Percentiles rank a stretch among this genome's conserved stretches.
These are phyloP conservation scores for Paradoxurus hermaphroditus DNA, from an alignment of 2,113 vertebrate species.

Conservation along the genomic window DNA sequence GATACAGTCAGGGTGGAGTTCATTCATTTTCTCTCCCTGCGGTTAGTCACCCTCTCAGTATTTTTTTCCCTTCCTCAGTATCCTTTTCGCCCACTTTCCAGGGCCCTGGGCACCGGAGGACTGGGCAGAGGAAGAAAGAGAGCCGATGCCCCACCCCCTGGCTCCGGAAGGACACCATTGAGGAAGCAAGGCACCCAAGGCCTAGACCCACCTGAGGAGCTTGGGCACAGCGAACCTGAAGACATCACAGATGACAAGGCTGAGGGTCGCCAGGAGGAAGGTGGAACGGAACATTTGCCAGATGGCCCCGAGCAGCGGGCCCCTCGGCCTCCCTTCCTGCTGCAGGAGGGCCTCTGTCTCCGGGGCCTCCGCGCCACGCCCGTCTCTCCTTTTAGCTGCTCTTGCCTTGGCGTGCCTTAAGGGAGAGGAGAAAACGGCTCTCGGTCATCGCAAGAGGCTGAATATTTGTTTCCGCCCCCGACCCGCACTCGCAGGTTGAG, in stretches of 20 bases:
- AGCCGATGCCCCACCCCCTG: neutral
- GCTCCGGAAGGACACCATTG: neutral
- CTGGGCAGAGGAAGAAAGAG: neutral
- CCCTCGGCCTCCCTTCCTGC: slow-evolving; percentile 77
- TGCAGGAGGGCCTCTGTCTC: slow-evolving; percentile 88
- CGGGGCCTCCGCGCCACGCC: slow-evolving; percentile 62
- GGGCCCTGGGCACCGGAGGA: neutral
- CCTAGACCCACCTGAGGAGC: slow-evolving; percentile 88
- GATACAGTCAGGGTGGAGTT: neutral
- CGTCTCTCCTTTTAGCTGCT: slow-evolving; percentile 61
- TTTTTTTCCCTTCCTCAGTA: neutral
- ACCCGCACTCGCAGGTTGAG: neutral
- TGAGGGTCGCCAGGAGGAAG: slow-evolving; percentile 90
- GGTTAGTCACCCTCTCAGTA: neutral
- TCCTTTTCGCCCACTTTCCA: rapidly evolving
- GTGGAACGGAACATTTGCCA: slow-evolving; percentile 87
- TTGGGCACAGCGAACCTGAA: slow-evolving; percentile 93
- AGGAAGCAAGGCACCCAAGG: neutral
- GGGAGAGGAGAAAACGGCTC: neutral
- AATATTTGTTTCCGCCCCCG: no score
- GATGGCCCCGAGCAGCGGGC: slow-evolving; percentile 86
- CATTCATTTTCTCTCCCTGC: neutral
- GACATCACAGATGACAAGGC: slow-evolving; percentile 87
- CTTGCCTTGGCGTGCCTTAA: slow-evolving; percentile 80
- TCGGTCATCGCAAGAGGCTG: neutral